These are phyloP conservation scores for Crambe crambe DNA, from an alignment of 37 sponge, comb jelly and placozoan species.

Conservation along the genomic window DNA sequence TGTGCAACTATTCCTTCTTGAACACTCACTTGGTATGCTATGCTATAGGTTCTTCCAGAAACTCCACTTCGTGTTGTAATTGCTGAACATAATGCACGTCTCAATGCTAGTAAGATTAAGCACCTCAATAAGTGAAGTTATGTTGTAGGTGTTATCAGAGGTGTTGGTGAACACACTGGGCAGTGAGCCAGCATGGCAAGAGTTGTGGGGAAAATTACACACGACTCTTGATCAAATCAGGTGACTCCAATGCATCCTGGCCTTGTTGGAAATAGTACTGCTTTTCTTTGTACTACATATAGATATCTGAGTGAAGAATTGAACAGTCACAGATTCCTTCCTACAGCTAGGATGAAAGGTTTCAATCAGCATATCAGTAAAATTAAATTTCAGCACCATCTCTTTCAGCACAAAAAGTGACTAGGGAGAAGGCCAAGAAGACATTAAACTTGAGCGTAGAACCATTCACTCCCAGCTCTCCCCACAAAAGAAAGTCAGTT, in stretches of 20 bases:
- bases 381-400: background rate
- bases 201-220: conserved; percentile 30
- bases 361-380: background rate
- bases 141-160: background rate
- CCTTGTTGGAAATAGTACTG: background rate
- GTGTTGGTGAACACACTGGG: conserved; percentile 46
- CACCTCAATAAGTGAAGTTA: background rate
- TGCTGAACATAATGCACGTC: conserved; percentile 18
- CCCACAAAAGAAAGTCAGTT: conserved; percentile 33
- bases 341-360: background rate
- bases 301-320: conserved; percentile 1
- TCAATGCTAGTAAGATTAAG: conserved; percentile 23
- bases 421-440: background rate
- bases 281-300: background rate
- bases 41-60: conserved; percentile 28
- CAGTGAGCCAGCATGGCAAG: conserved; percentile 5
- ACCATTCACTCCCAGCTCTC: background rate
- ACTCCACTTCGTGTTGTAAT: conserved; percentile 26
- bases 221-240: conserved; percentile 31
- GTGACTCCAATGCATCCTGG: background rate
- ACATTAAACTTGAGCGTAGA: background rate
- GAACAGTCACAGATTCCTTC: background rate
- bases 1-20: background rate
- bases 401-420: background rate
- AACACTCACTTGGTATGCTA: background rate